phyloP scores from a whole-genome alignment of 2,797 vertebrate genomes.

The Acanthurus leucopareius region DNA sequence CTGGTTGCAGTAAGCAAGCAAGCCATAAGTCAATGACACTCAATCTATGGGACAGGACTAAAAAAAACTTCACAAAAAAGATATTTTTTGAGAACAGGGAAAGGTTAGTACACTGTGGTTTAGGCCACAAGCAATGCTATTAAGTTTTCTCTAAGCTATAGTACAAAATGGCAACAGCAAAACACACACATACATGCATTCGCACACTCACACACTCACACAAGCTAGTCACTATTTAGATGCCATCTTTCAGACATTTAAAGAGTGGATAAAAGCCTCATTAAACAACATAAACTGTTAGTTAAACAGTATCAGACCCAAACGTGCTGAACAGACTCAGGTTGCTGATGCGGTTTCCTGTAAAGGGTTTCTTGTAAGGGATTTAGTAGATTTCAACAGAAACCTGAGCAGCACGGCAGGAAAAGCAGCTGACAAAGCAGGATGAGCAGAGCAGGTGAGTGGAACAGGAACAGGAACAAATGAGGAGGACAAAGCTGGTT shows the following conservation, averaged over 20 bases:
- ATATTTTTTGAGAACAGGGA: neutral
- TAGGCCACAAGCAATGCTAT: neutral
- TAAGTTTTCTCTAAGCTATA: neutral
- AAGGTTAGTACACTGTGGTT: neutral
- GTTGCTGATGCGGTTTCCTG: too few relatives aligned
- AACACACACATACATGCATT: too few relatives aligned
- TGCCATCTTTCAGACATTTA: neutral
- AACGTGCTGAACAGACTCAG: too few relatives aligned
- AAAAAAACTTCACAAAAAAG: neutral
- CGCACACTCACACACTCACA: too few relatives aligned
- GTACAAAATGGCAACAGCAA: neutral
- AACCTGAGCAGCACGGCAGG: too few relatives aligned
- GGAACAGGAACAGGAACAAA: too few relatives aligned
- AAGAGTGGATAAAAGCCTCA: neutral
- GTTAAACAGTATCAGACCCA: too few relatives aligned
- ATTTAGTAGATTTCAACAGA: too few relatives aligned
- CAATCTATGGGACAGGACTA: neutral
- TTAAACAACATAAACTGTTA: neutral
- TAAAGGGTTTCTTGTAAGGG: too few relatives aligned
- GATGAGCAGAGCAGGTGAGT: too few relatives aligned
- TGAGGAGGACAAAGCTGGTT: too few relatives aligned
- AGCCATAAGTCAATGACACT: neutral
- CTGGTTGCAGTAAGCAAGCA: conserved; percentile 1
- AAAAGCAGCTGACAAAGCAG: too few relatives aligned
- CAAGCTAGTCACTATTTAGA: neutral